Percentiles rank a stretch among this genome's conserved stretches.
Evolutionary conservation across 2,888 invertebrate species (phyloP).

Genomic region (Drosophila lacicola): DNA sequence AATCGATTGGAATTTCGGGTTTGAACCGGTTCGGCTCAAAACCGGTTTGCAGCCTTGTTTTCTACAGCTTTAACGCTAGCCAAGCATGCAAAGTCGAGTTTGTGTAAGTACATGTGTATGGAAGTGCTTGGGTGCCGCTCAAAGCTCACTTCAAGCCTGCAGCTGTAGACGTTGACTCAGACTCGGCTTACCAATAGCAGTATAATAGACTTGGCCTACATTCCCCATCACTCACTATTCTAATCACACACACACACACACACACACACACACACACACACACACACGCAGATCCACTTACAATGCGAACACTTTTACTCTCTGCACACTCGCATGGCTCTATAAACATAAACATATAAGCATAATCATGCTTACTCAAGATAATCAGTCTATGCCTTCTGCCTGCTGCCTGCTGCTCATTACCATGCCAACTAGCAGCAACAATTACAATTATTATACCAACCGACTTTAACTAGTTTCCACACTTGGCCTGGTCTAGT

Average conservation of each 20-base stretch:
- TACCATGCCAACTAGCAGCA: conserved; percentile 70
- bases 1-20: no score
- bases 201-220: conserved; percentile 77
- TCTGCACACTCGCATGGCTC: conserved; percentile 56
- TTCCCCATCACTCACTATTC: conserved; percentile 57
- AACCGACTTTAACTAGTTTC: conserved; percentile 76
- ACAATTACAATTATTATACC: conserved; percentile 74
- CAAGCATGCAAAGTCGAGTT: conserved; percentile 7
- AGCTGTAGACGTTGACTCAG: conserved; percentile 41
- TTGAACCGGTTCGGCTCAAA: not conserved
- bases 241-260: conserved; percentile 38
- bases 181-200: conserved; percentile 50
- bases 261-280: conserved; percentile 7
- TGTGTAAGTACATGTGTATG: conserved; percentile 5
- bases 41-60: not conserved
- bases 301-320: conserved; percentile 76
- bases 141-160: conserved; percentile 28
- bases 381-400: conserved; percentile 66
- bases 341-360: conserved; percentile 57
- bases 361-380: conserved; percentile 80
- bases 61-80: not conserved
- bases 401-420: conserved; percentile 64
- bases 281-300: conserved; percentile 35
- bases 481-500: conserved; percentile 81
- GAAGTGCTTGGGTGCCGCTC: conserved; percentile 29